Evolutionary conservation across 2,797 vertebrate species (phyloP).

Genomic region (Luscinia megarhynchos): DNA sequence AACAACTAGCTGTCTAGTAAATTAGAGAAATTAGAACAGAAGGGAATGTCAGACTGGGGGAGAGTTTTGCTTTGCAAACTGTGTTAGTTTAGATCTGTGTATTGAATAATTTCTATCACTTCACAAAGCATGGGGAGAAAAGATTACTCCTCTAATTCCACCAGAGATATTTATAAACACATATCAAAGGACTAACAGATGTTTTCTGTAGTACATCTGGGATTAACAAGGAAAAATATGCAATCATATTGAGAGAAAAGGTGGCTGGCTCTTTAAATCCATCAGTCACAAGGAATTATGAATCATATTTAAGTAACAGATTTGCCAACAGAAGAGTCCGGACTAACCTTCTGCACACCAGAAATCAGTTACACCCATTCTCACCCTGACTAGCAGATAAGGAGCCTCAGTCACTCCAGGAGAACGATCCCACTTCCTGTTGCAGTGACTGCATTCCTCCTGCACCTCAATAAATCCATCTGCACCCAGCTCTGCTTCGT

Average conservation of each 20-base stretch:
- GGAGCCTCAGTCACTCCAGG: not conserved
- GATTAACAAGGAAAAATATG: not conserved
- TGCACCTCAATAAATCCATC: not conserved
- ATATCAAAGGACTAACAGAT: not conserved
- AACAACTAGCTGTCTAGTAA: not conserved
- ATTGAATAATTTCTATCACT: not conserved
- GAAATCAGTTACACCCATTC: not conserved
- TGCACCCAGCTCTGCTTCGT: not conserved
- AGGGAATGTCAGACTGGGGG: not conserved
- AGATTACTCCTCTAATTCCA: not conserved
- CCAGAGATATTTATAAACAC: not conserved
- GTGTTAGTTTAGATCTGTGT: not conserved
- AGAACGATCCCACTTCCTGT: not conserved
- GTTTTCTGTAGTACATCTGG: not conserved
- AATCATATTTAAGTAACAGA: not conserved
- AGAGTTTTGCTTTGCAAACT: not conserved
- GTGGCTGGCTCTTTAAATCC: constrained; percentile 31
- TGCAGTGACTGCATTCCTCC: not conserved
- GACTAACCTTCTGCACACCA: not conserved
- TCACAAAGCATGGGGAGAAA: not conserved
- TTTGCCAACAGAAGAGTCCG: not conserved
- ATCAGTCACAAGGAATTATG: not conserved
- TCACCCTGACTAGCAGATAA: not conserved
- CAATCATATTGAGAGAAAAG: not conserved
- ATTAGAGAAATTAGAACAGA: not conserved